Percentiles rank a stretch among this genome's conserved stretches.
phyloP scores from a whole-genome alignment of 1,140 invertebrate genomes.

The Drosophila busckii region DNA sequence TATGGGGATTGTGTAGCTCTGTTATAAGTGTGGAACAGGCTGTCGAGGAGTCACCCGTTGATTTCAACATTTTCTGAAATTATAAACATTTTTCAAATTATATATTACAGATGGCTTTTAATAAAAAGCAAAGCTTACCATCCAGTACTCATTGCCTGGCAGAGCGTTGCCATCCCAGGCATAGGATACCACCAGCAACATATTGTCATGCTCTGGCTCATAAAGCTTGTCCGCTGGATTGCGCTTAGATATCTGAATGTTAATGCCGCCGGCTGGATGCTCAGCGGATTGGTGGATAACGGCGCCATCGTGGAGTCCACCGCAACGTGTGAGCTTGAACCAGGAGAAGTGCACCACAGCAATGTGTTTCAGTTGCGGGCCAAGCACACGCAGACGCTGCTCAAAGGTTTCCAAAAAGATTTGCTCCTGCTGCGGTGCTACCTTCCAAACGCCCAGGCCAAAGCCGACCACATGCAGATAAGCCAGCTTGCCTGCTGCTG shows the following conservation, averaged over 20 bases:
- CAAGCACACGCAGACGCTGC: conserved; percentile 58
- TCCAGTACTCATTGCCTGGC: conserved; percentile 84
- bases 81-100: not conserved
- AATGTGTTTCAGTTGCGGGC: conserved; percentile 40
- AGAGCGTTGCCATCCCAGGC: conserved; percentile 85
- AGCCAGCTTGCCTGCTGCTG: conserved; percentile 26
- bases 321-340: conserved; percentile 47
- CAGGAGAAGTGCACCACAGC: conserved; percentile 73
- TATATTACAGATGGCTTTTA: not conserved
- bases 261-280: conserved; percentile 61
- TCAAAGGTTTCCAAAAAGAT: conserved; percentile 73
- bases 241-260: conserved; percentile 53
- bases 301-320: conserved; percentile 40
- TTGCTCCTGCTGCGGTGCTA: conserved; percentile 63
- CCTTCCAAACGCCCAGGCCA: conserved; percentile 70
- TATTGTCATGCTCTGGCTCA: conserved; percentile 20
- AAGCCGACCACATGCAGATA: conserved; percentile 75
- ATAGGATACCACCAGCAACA: conserved; percentile 82
- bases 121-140: conserved; percentile 30
- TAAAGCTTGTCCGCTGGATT: conserved; percentile 59
- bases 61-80: conserved; percentile 59
- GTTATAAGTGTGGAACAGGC: conserved; percentile 82
- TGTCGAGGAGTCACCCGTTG: conserved; percentile 83
- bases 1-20: conserved; percentile 82
- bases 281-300: conserved; percentile 22